Base-by-base conservation (phyloP, 2,888 invertebrate species). In the Teleogryllus oceanicus region DNA sequence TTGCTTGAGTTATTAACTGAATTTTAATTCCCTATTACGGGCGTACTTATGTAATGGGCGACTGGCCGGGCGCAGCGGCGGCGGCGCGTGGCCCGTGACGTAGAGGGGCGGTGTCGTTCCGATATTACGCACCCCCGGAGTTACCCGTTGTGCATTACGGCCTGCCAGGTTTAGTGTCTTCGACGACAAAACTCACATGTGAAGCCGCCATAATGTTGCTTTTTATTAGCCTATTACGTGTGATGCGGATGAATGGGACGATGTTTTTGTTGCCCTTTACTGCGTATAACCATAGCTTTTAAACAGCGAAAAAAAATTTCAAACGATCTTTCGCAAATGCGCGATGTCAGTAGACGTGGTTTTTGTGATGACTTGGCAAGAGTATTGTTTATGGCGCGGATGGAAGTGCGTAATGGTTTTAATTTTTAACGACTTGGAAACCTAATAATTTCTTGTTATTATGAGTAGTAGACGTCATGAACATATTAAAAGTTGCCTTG, bases 131-230 rank as follows among this genome's bases (percentile, higher is more conserved):
- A 18, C 62, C 62, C 16, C 62, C 16, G 62, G 62, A 13, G 62
- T 62, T n/a, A 62, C 62, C 16, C 62, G 13, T n/a, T 18, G 62
- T 18, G 62, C 62, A 62, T 62, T 62, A 62, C 16, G 62, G 62
- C 62, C 62, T 62, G 62, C 62, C 62, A 62, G 62, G 62, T 62
- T 62, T 62, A 62, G 62, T 62, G 62, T 62, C 62, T 62, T 62
- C 62, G 62, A 62, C 62, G 62, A 62, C 62, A 62, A 62, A 62
- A 62, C 62, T 62, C 62, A 62, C 62, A 62, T 62, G 62, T 62
- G 62, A 62, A n/a, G 13, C 62, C 62, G 62, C 62, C 62, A n/a
- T 62, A 62, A 62, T 62, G 62, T 62, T 62, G 62, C 62, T n/a
- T 62, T 62, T 62, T 62, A 62, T 62, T 62, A 62, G 62, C 62